These are phyloP conservation scores for Chaenogobius annularis DNA, from an alignment of 2,113 vertebrate species.

Conservation along the genomic window DNA sequence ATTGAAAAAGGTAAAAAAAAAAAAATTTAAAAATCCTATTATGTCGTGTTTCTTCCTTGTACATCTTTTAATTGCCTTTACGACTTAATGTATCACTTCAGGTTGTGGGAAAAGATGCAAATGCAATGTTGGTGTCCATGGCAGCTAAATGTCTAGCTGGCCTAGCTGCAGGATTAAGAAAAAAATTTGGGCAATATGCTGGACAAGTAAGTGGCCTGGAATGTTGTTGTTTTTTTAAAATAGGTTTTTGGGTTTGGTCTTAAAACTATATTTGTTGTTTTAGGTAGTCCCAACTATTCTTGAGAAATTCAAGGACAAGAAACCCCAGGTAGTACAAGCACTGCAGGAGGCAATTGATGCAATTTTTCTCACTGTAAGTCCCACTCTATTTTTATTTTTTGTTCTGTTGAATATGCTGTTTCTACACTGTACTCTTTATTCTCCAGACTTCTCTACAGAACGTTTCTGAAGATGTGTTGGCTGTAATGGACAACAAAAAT, in stretches of 20 bases:
- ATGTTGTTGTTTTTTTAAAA: background rate
- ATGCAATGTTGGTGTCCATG: slow-evolving; percentile 94
- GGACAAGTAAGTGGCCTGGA: slow-evolving; percentile 83
- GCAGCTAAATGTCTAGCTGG: slow-evolving; percentile 94
- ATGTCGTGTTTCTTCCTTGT: background rate
- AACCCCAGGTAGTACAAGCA: slow-evolving; percentile 93
- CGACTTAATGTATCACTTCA: slow-evolving; percentile 49
- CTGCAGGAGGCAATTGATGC: slow-evolving; percentile 97
- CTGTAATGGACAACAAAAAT: slow-evolving; percentile 99
- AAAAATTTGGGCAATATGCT: slow-evolving; percentile 97
- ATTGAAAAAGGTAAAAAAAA: slow-evolving; percentile 87
- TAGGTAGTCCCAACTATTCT: slow-evolving; percentile 95
- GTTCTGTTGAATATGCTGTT: background rate
- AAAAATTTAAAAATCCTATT: too few relatives aligned
- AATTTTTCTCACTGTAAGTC: slow-evolving; percentile 93
- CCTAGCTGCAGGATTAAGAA: slow-evolving; percentile 89
- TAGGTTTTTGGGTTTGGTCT: background rate
- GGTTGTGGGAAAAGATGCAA: slow-evolving; percentile 97
- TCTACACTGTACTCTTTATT: slow-evolving; percentile 1
- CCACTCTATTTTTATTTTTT: background rate
- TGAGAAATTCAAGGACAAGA: slow-evolving; percentile 99
- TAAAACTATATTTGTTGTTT: background rate
- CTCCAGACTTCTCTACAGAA: slow-evolving; percentile 91
- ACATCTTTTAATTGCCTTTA: background rate
- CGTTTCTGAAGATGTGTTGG: slow-evolving; percentile 91